Percentiles rank a stretch among this genome's conserved stretches.
Conservation (phyloP, 2,888 invertebrate genomes). For the Aleiodes leptofemur region DNA sequence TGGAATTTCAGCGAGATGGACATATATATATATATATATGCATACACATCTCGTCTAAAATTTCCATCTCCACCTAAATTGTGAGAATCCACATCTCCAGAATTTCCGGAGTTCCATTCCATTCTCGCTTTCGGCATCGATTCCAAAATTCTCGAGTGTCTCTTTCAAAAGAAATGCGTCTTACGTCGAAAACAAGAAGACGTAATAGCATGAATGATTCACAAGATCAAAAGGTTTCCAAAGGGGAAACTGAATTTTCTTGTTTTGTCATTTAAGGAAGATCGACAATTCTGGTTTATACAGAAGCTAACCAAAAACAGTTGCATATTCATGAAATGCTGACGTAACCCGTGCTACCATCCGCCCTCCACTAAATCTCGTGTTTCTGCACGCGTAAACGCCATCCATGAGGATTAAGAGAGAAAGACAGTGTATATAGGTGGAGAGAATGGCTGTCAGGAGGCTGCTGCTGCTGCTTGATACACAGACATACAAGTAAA, state of each 20-base stretch:
- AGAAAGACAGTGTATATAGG: conserved; percentile 31
- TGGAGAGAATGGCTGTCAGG: conserved; percentile 11
- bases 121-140: not conserved
- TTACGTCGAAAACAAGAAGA: not conserved
- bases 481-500: not conserved
- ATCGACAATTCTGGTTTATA: conserved; percentile 27
- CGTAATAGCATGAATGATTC: conserved; percentile 34
- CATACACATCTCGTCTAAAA: not conserved
- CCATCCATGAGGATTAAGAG: conserved; percentile 31
- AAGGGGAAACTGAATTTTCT: conserved; percentile 5
- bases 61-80: not conserved
- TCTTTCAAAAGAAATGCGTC: not conserved
- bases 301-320: conserved; percentile 57
- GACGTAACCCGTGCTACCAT: conserved; percentile 45
- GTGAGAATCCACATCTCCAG: not conserved
- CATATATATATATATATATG: not conserved
- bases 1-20: conserved; percentile 15
- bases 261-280: conserved; percentile 26
- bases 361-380: not conserved
- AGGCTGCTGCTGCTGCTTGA: not conserved
- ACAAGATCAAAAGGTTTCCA: not conserved
- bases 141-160: not conserved
- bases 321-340: conserved; percentile 66
- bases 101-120: conserved; percentile 9
- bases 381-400: conserved; percentile 17